These are phyloP conservation scores for Subanguina moxae DNA, from an alignment of 1,140 invertebrate genomes.

Conservation along the genomic window DNA sequence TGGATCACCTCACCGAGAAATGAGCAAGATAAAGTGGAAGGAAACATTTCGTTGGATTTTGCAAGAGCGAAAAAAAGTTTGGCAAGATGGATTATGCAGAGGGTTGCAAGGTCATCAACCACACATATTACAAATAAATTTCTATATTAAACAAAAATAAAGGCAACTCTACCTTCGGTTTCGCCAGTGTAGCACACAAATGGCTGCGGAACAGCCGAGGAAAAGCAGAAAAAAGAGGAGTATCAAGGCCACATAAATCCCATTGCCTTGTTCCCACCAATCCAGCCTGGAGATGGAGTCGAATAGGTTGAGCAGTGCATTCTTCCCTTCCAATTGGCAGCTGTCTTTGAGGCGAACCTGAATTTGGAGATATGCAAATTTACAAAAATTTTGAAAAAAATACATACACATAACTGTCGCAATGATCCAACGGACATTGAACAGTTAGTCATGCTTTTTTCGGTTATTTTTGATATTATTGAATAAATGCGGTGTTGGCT, in stretches of 20 bases:
- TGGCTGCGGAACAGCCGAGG: not conserved
- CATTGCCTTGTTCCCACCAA: not conserved
- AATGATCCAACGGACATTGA: too few relatives aligned
- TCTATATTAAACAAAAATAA: not conserved
- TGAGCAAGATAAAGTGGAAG: too few relatives aligned
- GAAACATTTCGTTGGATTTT: too few relatives aligned
- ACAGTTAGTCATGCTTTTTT: too few relatives aligned
- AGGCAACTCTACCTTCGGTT: not conserved
- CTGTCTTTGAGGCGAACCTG: not conserved
- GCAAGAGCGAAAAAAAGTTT: too few relatives aligned
- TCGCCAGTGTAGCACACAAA: not conserved
- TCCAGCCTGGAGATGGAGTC: not conserved
- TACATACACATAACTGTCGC: too few relatives aligned
- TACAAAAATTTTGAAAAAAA: not conserved
- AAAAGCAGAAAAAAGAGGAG: not conserved
- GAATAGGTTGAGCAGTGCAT: not conserved
- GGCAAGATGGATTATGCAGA: too few relatives aligned
- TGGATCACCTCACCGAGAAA: too few relatives aligned
- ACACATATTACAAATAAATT: not conserved
- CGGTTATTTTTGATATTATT: too few relatives aligned
- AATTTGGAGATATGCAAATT: not conserved
- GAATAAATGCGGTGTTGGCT: too few relatives aligned
- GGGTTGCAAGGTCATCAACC: not conserved
- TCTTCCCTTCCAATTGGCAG: not conserved
- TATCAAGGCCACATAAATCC: not conserved